These are phyloP conservation scores for Rhinogobio ventralis DNA, from an alignment of 2,797 vertebrate genomes.

Conservation along the genomic window DNA sequence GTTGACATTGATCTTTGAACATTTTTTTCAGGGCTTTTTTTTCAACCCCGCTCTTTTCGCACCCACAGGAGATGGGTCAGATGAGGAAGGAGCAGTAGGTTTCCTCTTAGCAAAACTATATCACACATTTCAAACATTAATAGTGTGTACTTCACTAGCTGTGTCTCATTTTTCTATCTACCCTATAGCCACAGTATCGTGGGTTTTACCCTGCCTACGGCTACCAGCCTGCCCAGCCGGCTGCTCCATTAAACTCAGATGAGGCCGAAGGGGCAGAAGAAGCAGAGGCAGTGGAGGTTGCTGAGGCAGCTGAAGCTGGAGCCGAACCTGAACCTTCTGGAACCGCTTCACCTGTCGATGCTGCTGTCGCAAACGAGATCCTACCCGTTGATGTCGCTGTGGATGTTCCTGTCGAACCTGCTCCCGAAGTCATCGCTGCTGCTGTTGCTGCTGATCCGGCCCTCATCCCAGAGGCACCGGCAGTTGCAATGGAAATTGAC, in stretches of 20 bases:
- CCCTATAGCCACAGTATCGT: conserved; percentile 53
- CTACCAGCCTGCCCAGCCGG: conserved; percentile 53
- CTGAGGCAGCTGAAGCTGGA: conserved; percentile 1
- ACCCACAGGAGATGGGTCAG: conserved; percentile 66
- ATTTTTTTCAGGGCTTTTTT: conserved; percentile 35
- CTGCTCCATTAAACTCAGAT: conserved; percentile 74
- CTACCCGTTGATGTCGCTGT: not conserved
- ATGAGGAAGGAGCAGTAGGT: conserved; percentile 73
- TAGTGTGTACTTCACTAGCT: not conserved
- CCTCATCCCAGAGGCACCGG: conserved; percentile 32
- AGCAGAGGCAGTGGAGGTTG: conserved; percentile 51
- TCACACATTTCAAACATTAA: not conserved
- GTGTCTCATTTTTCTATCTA: not conserved
- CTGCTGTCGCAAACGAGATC: not conserved
- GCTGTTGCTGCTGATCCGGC: conserved; percentile 27
- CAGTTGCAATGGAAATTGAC: conserved; percentile 51
- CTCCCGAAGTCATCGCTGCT: conserved; percentile 16
- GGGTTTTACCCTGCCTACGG: not conserved
- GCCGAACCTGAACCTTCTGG: conserved; percentile 28
- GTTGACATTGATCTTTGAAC: not conserved
- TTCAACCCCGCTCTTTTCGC: conserved; percentile 34
- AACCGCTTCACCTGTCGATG: conserved; percentile 18
- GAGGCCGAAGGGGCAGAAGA: conserved; percentile 70
- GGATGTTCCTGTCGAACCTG: conserved; percentile 18
- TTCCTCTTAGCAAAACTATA: not conserved